Evolutionary conservation across 2,888 invertebrate genomes (phyloP).

Genomic region (Dysmachus trigonus): DNA sequence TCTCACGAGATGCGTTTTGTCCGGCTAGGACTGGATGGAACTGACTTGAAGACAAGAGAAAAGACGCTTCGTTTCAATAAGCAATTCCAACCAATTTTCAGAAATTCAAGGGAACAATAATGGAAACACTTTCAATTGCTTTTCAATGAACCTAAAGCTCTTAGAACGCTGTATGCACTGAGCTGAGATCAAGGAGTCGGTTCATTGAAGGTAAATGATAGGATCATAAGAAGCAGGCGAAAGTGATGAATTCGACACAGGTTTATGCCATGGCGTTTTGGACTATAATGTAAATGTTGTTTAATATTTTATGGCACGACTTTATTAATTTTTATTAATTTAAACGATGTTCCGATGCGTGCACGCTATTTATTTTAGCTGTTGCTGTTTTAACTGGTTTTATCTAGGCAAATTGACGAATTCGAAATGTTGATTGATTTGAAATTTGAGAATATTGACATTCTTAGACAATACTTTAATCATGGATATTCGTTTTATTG

Average conservation of each 20-base stretch:
- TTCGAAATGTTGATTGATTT: no score
- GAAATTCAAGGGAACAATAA: background rate
- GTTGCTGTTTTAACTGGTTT: background rate
- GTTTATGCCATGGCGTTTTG: background rate
- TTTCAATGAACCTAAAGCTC: background rate
- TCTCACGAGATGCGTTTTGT: background rate
- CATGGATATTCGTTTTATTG: no score
- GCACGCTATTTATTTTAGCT: no score
- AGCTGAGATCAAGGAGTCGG: background rate
- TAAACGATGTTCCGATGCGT: background rate
- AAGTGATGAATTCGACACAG: background rate
- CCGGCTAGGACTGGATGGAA: background rate
- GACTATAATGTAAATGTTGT: no score
- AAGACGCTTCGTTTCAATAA: background rate
- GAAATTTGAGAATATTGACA: background rate
- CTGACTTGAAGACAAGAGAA: background rate
- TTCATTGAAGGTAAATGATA: background rate
- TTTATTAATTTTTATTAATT: background rate
- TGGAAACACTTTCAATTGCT: background rate
- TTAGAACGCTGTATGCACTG: background rate
- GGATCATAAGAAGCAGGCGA: background rate
- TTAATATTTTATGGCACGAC: background rate
- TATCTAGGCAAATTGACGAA: background rate
- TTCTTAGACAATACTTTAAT: background rate
- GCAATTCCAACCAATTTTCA: background rate